phyloP scores from a whole-genome alignment of 2,797 vertebrate species.

The Myotis pilosus region DNA sequence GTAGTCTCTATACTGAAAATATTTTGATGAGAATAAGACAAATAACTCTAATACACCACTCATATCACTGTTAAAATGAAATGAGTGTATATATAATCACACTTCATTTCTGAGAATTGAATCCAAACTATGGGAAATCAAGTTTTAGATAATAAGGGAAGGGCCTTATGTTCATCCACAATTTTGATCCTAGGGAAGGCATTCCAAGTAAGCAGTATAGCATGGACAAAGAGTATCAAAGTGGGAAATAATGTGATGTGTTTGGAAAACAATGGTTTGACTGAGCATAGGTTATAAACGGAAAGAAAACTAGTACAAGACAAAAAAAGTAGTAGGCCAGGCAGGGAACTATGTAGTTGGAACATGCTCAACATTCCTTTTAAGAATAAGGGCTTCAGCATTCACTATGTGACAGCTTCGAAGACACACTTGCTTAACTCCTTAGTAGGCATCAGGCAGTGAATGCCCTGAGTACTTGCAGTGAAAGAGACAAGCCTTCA shows the following conservation, averaged over 20 bases:
- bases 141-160: not conserved
- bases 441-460: not conserved
- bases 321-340: not conserved
- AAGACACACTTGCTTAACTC: not conserved
- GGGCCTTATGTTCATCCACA: not conserved
- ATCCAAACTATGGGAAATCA: not conserved
- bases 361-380: not conserved
- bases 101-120: not conserved
- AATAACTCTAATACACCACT: not conserved
- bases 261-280: not conserved
- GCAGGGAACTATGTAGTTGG: not conserved
- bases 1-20: conserved; percentile 13
- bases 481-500: not conserved
- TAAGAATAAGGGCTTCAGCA: conserved; percentile 6
- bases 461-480: not conserved
- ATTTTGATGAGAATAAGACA: conserved; percentile 22
- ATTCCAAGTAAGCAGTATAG: not conserved
- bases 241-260: not conserved
- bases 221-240: not conserved
- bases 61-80: not conserved
- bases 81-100: not conserved
- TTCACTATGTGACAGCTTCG: not conserved
- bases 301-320: not conserved
- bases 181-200: not conserved
- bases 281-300: not conserved